Percentiles rank a stretch among this genome's conserved stretches.
These are phyloP conservation scores for Nibea albiflora DNA, from an alignment of 2,113 vertebrate species.

Conservation along the genomic window DNA sequence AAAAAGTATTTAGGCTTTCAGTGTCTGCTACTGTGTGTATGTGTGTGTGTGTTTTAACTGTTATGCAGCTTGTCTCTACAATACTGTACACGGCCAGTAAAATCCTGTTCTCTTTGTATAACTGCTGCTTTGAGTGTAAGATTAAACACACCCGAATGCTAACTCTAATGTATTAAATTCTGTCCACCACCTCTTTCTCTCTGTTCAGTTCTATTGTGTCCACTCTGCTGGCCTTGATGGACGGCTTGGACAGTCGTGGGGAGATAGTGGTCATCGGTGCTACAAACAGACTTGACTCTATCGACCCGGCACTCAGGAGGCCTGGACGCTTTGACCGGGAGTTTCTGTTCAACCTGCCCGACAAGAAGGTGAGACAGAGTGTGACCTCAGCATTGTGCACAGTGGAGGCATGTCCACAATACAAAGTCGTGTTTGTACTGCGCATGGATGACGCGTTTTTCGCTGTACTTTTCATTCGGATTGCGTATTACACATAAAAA, in stretches of 20 bases:
- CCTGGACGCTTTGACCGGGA: conserved; percentile 99
- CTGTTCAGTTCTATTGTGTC: conserved; percentile 94
- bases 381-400: background rate
- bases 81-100: background rate
- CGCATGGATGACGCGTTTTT: background rate
- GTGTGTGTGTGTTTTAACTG: background rate
- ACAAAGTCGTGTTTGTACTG: background rate
- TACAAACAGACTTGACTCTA: conserved; percentile 99
- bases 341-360: conserved; percentile 98
- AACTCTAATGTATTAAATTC: background rate
- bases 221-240: conserved; percentile 98
- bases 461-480: no score
- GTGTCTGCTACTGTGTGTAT: background rate
- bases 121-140: background rate
- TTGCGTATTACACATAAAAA: no score
- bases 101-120: background rate
- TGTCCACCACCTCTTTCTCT: background rate
- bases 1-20: background rate
- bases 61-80: background rate
- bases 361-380: conserved; percentile 89
- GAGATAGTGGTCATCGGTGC: conserved; percentile 99
- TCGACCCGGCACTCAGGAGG: conserved; percentile 99
- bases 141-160: background rate
- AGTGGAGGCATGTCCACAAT: background rate
- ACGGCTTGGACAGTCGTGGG: conserved; percentile 97